Evolutionary conservation across 2,888 invertebrate genomes (phyloP), one percentile per base, ranked within the genome.

Genomic region (Nebria brevicollis): DNA sequence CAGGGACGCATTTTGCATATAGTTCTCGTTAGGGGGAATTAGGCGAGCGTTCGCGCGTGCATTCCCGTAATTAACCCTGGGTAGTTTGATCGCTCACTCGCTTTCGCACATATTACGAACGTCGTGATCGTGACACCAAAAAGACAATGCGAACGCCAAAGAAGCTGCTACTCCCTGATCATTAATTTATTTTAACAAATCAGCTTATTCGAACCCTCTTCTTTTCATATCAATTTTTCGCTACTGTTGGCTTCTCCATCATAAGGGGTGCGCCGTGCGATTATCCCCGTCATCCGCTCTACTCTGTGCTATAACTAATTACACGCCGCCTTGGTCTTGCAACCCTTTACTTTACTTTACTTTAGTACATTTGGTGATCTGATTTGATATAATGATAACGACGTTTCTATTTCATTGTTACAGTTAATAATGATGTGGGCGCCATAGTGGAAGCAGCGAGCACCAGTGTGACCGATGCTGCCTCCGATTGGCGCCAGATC

Each of bases 131-230:
- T 86, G 86, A 85, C 86, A 86, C 86, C 87, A 87, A 87, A 87
- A 87, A 88, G 87, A 87, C 88, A 88, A 88, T 87, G 88, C 88
- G 89, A 88, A 88, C 88, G 87, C 87, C 83, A 87, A 89, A 25
- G 25, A 70, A 70, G 88, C 88, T 88, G 88, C 89, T 88, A 87
- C 86, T 87, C 86, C 64, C 86, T 86, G 87, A 88, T 89, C 89
- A 89, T 89, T 89, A 89, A 89, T 89, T 89, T 89, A 88, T 89
- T 88, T 88, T 88, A 75, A 88, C 88, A 89, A 89, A 89, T 89
- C 88, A 89, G 89, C 89, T 89, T 89, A 89, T 87, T 87, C 86
- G 86, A 87, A 86, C 87, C 88, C 87, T 86, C 86, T 41, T 15
- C 86, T 85, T 85, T 85, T 87, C 87, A 75, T 80, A 75, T 80